Percentiles rank a stretch among this genome's conserved stretches.
These are phyloP conservation scores for Macrochelys suwanniensis DNA, from an alignment of 2,797 vertebrate species.

Conservation along the genomic window DNA sequence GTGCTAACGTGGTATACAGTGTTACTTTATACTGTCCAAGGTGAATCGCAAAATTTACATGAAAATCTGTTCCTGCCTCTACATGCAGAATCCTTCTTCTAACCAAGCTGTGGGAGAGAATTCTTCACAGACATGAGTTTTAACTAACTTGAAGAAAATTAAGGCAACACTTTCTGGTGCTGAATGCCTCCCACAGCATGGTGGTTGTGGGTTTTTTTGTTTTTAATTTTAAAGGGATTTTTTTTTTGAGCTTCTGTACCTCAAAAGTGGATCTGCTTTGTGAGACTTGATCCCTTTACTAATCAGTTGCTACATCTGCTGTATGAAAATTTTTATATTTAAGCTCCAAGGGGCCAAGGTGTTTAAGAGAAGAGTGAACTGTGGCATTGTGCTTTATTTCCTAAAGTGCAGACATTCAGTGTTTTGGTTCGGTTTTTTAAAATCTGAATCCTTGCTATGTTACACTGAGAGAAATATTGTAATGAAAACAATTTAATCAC, in stretches of 20 bases:
- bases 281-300: neutral
- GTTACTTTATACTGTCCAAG: neutral
- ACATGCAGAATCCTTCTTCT: neutral
- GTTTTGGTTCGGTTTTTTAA: fast-evolving
- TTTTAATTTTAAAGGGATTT: neutral
- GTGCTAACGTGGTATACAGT: neutral
- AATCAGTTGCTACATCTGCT: neutral
- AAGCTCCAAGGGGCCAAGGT: neutral
- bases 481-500: neutral
- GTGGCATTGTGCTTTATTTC: neutral
- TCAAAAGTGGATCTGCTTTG: neutral
- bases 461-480: neutral
- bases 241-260: neutral
- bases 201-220: neutral
- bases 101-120: neutral
- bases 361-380: neutral
- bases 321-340: fast-evolving
- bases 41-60: neutral
- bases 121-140: neutral
- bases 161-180: neutral
- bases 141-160: neutral
- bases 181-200: neutral
- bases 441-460: fast-evolving
- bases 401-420: neutral
- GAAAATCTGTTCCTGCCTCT: neutral